Evolutionary conservation across 2,113 vertebrate genomes (phyloP).

Genomic region (Phodopus roborovskii): DNA sequence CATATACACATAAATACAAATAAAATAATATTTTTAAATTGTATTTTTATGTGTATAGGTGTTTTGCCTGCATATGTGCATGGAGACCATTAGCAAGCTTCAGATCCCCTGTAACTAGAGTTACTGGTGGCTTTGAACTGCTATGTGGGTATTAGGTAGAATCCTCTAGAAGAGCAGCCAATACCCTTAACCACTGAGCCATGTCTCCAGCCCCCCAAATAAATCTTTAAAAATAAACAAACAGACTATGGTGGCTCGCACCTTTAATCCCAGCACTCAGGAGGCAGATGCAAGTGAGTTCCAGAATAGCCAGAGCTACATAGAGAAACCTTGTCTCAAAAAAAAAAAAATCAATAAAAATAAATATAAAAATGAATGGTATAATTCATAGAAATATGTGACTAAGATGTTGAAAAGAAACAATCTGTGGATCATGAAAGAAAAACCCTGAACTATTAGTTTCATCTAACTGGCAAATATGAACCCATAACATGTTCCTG

Average conservation of each 20-base stretch:
- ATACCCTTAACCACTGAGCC: neutral
- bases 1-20: too few relatives aligned
- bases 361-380: neutral
- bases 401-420: neutral
- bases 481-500: neutral
- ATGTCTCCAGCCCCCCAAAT: neutral
- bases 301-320: neutral
- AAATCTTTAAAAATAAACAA: neutral
- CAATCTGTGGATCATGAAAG: neutral
- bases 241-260: accelerated
- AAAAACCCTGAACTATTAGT: neutral
- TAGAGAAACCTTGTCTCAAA: neutral
- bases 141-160: too few relatives aligned
- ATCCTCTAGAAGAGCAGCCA: neutral
- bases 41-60: too few relatives aligned
- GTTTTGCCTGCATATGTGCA: too few relatives aligned
- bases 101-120: too few relatives aligned
- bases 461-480: neutral
- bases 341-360: neutral
- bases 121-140: too few relatives aligned
- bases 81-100: too few relatives aligned
- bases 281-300: neutral
- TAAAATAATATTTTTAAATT: too few relatives aligned
- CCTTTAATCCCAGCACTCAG: neutral
- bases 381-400: neutral